These are phyloP conservation scores for Hesperia comma DNA, from an alignment of 2,888 invertebrate species.

Conservation along the genomic window DNA sequence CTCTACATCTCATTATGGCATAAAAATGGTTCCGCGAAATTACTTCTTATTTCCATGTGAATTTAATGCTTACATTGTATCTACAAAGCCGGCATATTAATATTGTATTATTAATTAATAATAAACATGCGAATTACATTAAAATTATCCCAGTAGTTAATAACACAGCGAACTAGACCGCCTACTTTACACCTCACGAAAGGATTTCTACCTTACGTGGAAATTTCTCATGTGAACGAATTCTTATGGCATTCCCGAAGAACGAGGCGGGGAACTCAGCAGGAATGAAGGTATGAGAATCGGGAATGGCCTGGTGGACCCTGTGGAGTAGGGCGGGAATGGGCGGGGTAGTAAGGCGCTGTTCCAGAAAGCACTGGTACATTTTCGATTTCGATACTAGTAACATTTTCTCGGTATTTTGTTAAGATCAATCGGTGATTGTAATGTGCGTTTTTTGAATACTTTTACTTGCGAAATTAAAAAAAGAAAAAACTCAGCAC, in stretches of 20 bases:
- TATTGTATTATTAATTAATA: not conserved
- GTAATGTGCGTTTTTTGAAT: too few species aligned
- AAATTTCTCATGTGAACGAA: constrained; percentile 4
- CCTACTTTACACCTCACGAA: not conserved
- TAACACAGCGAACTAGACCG: not conserved
- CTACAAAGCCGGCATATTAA: not conserved
- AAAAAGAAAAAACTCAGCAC: too few species aligned
- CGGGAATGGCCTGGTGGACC: not conserved
- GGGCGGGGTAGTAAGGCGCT: not conserved
- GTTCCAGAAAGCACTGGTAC: not conserved
- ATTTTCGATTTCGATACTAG: not conserved
- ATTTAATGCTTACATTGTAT: not conserved
- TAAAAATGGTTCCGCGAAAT: not conserved
- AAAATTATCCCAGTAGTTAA: not conserved
- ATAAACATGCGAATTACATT: not conserved
- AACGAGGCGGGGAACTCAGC: not conserved
- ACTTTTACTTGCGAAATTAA: too few species aligned
- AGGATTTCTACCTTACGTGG: not conserved
- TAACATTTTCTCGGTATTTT: not conserved
- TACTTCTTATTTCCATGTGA: not conserved
- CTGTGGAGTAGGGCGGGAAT: constrained; percentile 5
- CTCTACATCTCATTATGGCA: too few species aligned
- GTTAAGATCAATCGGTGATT: not conserved
- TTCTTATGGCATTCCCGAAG: not conserved
- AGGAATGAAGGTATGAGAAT: not conserved